phyloP scores from a whole-genome alignment of 1,140 invertebrate genomes.

The Rhopalosiphum maidis region DNA sequence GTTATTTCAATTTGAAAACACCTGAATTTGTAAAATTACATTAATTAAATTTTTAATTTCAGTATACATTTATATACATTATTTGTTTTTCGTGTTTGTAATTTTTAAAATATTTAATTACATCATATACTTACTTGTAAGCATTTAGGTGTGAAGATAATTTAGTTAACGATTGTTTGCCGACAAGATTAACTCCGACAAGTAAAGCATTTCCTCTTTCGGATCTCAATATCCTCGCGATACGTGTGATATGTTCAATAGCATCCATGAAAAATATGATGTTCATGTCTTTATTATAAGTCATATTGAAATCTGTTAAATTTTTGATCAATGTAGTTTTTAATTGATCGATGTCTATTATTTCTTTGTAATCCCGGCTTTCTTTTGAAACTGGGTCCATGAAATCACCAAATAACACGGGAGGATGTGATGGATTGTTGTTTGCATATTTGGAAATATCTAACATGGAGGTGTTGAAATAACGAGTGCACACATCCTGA shows the following conservation, averaged over 20 bases:
- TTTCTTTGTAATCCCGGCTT: slow-evolving; percentile 84
- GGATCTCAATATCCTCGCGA: slow-evolving; percentile 90
- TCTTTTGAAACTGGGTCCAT: slow-evolving; percentile 76
- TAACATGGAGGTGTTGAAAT: slow-evolving; percentile 72
- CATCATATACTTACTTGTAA: slow-evolving; percentile 70
- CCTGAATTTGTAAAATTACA: slow-evolving; percentile 62
- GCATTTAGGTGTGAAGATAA: slow-evolving; percentile 92
- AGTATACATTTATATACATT: too few relatives aligned
- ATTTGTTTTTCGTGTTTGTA: background rate
- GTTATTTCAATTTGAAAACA: slow-evolving; percentile 88
- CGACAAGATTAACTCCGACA: slow-evolving; percentile 90
- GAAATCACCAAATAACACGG: slow-evolving; percentile 85
- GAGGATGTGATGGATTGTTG: slow-evolving; percentile 70
- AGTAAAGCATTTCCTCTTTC: slow-evolving; percentile 84
- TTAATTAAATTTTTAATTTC: slow-evolving; percentile 14
- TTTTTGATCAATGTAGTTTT: slow-evolving; percentile 71
- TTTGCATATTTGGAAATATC: slow-evolving; percentile 69
- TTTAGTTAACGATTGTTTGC: slow-evolving; percentile 87
- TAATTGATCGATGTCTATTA: slow-evolving; percentile 77
- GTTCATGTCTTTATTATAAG: slow-evolving; percentile 73
- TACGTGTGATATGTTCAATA: slow-evolving; percentile 92
- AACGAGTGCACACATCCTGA: slow-evolving; percentile 68
- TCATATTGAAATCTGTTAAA: slow-evolving; percentile 52
- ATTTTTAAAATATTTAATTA: background rate
- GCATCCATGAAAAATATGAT: slow-evolving; percentile 95